phyloP scores from a whole-genome alignment of 2,888 invertebrate species.

The Phymatocera aterrima region DNA sequence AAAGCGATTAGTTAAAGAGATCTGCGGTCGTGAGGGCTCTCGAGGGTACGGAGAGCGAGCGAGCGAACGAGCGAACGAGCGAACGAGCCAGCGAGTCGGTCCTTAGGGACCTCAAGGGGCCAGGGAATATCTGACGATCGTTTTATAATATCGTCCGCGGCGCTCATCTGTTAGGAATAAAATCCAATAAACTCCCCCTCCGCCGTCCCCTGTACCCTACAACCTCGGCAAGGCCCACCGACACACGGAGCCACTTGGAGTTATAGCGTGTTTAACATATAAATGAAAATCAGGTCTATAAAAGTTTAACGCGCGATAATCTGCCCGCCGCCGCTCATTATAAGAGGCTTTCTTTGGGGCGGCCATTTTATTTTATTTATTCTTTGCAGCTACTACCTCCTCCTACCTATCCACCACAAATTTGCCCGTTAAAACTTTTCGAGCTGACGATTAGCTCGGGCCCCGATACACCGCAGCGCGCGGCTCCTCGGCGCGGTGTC shows the following conservation, averaged over 20 bases:
- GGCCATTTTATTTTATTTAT: constrained; percentile 46
- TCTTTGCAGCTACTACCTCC: too few species aligned
- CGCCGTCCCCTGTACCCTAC: constrained; percentile 46
- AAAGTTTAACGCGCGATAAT: constrained; percentile 69
- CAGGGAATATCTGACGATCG: constrained; percentile 43
- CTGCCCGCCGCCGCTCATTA: constrained; percentile 54
- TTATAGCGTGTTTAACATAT: constrained; percentile 70
- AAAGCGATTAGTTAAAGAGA: constrained; percentile 42
- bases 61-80: constrained; percentile 49
- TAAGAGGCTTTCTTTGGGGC: constrained; percentile 47
- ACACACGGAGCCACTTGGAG: constrained; percentile 51
- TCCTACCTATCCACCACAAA: constrained; percentile 33
- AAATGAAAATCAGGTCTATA: constrained; percentile 70
- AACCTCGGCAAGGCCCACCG: constrained; percentile 47
- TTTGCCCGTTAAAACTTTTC: constrained; percentile 34
- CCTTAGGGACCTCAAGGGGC: constrained; percentile 52
- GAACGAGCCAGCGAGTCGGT: constrained; percentile 52
- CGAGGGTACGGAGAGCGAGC: background rate
- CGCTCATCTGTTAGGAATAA: constrained; percentile 62
- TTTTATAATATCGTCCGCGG: constrained; percentile 46
- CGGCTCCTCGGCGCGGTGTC: background rate
- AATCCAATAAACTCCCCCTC: constrained; percentile 51
- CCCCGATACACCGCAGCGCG: background rate
- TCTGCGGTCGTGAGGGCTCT: constrained; percentile 20
- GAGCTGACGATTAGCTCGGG: background rate